These are phyloP conservation scores for Scaptomyza hsui DNA, from an alignment of 1,140 invertebrate genomes.

Conservation along the genomic window DNA sequence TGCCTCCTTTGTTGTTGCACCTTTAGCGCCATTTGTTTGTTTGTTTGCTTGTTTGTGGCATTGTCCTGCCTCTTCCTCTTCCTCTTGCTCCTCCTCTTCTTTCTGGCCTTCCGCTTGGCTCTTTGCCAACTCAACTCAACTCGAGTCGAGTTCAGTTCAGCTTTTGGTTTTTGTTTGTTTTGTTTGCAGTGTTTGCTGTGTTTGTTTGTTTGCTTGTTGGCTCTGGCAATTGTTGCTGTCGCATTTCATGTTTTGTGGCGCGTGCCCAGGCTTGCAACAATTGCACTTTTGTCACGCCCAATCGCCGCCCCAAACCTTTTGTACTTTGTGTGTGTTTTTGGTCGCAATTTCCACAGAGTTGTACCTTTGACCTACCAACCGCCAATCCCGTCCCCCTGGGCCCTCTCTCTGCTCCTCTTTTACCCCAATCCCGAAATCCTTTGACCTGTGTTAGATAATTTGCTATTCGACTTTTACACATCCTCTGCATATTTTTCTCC, in stretches of 20 bases:
- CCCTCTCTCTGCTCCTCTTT: too few relatives aligned
- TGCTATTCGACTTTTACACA: constrained; percentile 2
- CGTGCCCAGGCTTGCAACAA: constrained; percentile 40
- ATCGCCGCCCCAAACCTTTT: constrained; percentile 24
- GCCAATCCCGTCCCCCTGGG: too few relatives aligned
- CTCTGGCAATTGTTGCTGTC: constrained; percentile 16
- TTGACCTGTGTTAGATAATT: constrained; percentile 35
- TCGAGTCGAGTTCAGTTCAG: constrained; percentile 62
- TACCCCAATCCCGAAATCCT: too few relatives aligned
- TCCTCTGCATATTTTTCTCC: too few relatives aligned
- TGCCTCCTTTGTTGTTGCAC: constrained; percentile 20
- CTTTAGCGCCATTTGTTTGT: constrained; percentile 46
- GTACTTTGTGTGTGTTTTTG: constrained; percentile 7
- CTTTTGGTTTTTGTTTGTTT: constrained; percentile 67
- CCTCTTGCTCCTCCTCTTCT: background rate
- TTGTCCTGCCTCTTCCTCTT: constrained; percentile 10
- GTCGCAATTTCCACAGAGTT: constrained; percentile 39
- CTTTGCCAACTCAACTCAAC: constrained; percentile 49
- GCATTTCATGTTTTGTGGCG: constrained; percentile 17
- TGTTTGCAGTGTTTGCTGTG: constrained; percentile 47
- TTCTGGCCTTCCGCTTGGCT: constrained; percentile 34
- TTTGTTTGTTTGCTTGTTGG: constrained; percentile 25
- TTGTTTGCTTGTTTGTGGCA: constrained; percentile 53
- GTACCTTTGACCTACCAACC: constrained; percentile 3
- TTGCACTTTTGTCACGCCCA: constrained; percentile 53